These are phyloP conservation scores for Melangyna quadrimaculata DNA, from an alignment of 2,888 invertebrate species.

Conservation along the genomic window DNA sequence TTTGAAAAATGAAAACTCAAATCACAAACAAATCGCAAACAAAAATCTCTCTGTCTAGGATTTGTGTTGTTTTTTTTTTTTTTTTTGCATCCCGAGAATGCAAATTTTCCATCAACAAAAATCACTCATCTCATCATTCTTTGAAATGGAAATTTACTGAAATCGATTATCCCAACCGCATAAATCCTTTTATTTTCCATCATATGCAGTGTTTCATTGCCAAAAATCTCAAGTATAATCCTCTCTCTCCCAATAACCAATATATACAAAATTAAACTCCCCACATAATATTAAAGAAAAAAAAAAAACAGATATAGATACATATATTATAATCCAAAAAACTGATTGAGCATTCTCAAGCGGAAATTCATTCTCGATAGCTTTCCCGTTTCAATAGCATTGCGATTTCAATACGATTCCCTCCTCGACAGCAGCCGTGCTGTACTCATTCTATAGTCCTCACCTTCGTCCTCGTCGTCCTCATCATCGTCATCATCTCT, in stretches of 20 bases:
- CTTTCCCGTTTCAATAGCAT: slow-evolving; percentile 52
- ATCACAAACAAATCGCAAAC: slow-evolving; percentile 7
- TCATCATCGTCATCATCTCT: slow-evolving; percentile 37
- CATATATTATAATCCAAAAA: slow-evolving; percentile 13
- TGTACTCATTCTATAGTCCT: not conserved
- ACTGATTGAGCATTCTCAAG: slow-evolving; percentile 67
- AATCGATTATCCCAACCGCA: slow-evolving; percentile 43
- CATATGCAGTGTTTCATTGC: slow-evolving; percentile 37
- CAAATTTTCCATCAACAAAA: slow-evolving; percentile 33
- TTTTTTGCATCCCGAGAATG: not conserved
- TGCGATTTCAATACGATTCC: slow-evolving; percentile 61
- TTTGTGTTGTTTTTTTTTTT: not conserved
- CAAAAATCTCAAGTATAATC: slow-evolving; percentile 45
- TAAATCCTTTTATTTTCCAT: slow-evolving; percentile 19
- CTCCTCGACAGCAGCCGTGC: not conserved
- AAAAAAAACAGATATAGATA: not conserved
- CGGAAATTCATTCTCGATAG: slow-evolving; percentile 65
- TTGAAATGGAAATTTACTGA: slow-evolving; percentile 56
- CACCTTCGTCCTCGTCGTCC: not conserved
- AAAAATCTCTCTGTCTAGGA: not conserved
- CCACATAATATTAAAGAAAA: slow-evolving; percentile 10
- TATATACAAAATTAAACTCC: slow-evolving; percentile 50
- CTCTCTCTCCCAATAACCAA: slow-evolving; percentile 13
- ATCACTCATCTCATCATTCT: slow-evolving; percentile 34
- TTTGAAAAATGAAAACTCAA: not conserved